These are phyloP conservation scores for Sycophila texana DNA, from an alignment of 2,888 invertebrate species.

Conservation along the genomic window DNA sequence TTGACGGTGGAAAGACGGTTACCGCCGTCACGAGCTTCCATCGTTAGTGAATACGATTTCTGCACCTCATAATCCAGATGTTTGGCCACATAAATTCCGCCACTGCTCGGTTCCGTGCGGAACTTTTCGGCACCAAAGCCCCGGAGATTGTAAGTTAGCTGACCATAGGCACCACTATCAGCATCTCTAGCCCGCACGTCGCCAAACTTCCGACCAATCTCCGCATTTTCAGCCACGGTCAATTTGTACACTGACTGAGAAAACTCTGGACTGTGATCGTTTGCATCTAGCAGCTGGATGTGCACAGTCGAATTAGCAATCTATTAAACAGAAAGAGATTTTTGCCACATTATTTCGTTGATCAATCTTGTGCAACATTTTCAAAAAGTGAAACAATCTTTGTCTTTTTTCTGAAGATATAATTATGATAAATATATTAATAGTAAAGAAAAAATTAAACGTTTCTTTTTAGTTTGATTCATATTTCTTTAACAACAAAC, in stretches of 20 bases:
- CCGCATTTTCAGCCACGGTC: conserved; percentile 82
- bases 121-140: conserved; percentile 90
- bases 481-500: too few species aligned
- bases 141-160: conserved; percentile 84
- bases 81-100: conserved; percentile 82
- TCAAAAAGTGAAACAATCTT: too few species aligned
- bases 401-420: too few species aligned
- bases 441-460: too few species aligned
- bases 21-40: conserved; percentile 89
- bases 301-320: conserved; percentile 80
- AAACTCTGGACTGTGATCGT: conserved; percentile 88
- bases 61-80: conserved; percentile 87
- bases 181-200: conserved; percentile 83
- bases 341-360: too few species aligned
- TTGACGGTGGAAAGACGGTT: conserved; percentile 84
- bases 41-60: conserved; percentile 86
- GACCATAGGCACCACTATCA: conserved; percentile 85
- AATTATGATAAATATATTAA: too few species aligned
- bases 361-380: background rate
- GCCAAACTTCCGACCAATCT: conserved; percentile 80
- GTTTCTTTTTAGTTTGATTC: too few species aligned
- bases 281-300: conserved; percentile 84
- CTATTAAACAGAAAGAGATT: conserved; percentile 64
- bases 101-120: conserved; percentile 81
- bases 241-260: conserved; percentile 81